These are phyloP conservation scores for Hypotaenidia okinawae DNA, from an alignment of 2,797 vertebrate species.

Conservation along the genomic window DNA sequence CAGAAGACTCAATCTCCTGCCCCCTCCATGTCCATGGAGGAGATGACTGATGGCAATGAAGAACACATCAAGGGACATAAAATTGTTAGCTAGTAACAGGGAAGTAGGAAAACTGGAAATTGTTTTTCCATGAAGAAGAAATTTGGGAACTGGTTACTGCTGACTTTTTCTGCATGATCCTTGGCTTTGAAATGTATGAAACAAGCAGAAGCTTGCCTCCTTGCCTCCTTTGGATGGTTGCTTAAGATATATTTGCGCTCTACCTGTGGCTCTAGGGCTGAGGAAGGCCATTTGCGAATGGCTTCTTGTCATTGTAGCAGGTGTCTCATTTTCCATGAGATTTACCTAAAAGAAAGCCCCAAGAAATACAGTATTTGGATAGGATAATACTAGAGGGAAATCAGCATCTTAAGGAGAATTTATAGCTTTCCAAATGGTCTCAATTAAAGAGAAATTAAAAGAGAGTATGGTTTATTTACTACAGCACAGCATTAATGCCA, in stretches of 20 bases:
- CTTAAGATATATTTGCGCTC: background rate
- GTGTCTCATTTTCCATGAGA: slow-evolving; percentile 25
- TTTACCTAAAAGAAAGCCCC: background rate
- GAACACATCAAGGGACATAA: background rate
- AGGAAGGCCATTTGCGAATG: slow-evolving; percentile 16
- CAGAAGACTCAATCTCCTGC: background rate
- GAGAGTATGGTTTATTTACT: background rate
- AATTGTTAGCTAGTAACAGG: background rate
- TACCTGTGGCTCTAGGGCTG: background rate
- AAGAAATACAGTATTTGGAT: background rate
- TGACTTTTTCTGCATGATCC: background rate
- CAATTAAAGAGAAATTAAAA: slow-evolving; percentile 33
- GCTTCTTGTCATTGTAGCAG: slow-evolving; percentile 26
- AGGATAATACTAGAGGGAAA: background rate
- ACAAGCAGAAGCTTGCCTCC: slow-evolving; percentile 11
- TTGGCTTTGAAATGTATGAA: slow-evolving; percentile 8
- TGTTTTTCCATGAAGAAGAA: slow-evolving; percentile 20
- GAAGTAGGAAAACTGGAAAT: background rate
- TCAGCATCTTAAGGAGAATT: slow-evolving; percentile 6
- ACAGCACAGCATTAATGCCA: background rate
- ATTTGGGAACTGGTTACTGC: background rate
- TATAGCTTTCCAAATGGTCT: slow-evolving; percentile 23
- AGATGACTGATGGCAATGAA: slow-evolving; percentile 24
- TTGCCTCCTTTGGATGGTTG: background rate
- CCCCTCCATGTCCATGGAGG: background rate